Evolutionary conservation across 2,797 vertebrate species (phyloP), one percentile per base, ranked within the genome.

Genomic region (Coccyzus lansbergi): DNA sequence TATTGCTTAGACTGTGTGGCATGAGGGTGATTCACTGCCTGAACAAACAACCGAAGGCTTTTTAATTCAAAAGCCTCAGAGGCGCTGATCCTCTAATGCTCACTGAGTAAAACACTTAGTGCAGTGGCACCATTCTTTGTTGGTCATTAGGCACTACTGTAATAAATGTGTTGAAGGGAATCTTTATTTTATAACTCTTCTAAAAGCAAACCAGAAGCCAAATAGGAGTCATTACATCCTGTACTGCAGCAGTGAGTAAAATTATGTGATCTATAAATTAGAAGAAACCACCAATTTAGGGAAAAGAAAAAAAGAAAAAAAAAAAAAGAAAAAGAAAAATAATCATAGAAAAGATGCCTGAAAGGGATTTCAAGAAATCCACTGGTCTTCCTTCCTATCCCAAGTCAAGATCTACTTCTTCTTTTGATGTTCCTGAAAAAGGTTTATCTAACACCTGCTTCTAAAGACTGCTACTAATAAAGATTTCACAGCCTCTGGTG

Each of bases 1-100:
- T 42, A 19, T 31, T 0, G 0, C 8, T 5, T 4, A 65, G 44
- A 19, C 24, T 7, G 1, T n/a, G 40, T 1, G 3, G 24, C 8
- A 4, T 4, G 20, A 81, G 48, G 15, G 12, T 44, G 38, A 81
- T 40, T 84, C 64, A 58, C 17, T 1, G 0, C 5, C 10, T 36
- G 56, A 67, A 22, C 31, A 67, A 56, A 79, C 44, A 46, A 60
- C 8, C 36, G 34, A 34, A 79, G 59, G 10, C 15, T 2, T 75
- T 93, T 87, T 53, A 83, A 60, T 56, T 26, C 63, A 42, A 85
- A 83, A 94, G n/a, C 64, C 29, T 74, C 49, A 75, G 46, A 89
- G 38, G 22, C 2, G 0, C 31, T 40, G 34, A 33, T 42, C 31
- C 8, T 70, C 33, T 92, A 75, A 65, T 26, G 40, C 49, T 72